Evolutionary conservation across 30 jellyfish, hydroid and myxozoan species (phyloP).

Genomic region (Turritopsis rubra): DNA sequence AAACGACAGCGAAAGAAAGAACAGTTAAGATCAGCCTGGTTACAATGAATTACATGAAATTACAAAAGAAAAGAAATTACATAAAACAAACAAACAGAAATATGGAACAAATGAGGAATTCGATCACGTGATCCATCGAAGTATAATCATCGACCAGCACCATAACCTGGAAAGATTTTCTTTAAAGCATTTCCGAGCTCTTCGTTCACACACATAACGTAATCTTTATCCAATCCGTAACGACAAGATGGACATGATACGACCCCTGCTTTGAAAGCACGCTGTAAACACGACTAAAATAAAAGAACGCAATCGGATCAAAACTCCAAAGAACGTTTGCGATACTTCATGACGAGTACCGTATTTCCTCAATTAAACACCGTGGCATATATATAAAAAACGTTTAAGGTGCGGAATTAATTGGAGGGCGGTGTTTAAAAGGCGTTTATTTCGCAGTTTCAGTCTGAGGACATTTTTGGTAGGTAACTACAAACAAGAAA

Average conservation of each 20-base stretch:
- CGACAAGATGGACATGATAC: conserved; percentile 71
- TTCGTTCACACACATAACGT: conserved; percentile 26
- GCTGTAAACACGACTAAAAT: conserved; percentile 49
- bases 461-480: no score
- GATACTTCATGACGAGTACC: no score
- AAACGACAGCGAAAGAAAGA: background rate
- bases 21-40: background rate
- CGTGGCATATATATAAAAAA: no score
- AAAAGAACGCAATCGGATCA: background rate
- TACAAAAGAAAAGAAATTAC: background rate
- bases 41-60: background rate
- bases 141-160: conserved; percentile 23
- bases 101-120: background rate
- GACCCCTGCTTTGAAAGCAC: conserved; percentile 75
- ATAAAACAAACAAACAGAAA: no score
- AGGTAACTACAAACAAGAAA: no score
- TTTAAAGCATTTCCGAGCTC: conserved; percentile 37
- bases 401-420: no score
- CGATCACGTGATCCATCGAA: background rate
- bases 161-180: conserved; percentile 73
- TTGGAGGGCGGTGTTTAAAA: no score
- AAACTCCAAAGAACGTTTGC: no score
- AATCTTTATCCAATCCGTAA: conserved; percentile 31
- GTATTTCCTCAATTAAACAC: no score
- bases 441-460: no score